Evolutionary conservation across 1,140 invertebrate genomes (phyloP).

Genomic region (Episyrphus balteatus): DNA sequence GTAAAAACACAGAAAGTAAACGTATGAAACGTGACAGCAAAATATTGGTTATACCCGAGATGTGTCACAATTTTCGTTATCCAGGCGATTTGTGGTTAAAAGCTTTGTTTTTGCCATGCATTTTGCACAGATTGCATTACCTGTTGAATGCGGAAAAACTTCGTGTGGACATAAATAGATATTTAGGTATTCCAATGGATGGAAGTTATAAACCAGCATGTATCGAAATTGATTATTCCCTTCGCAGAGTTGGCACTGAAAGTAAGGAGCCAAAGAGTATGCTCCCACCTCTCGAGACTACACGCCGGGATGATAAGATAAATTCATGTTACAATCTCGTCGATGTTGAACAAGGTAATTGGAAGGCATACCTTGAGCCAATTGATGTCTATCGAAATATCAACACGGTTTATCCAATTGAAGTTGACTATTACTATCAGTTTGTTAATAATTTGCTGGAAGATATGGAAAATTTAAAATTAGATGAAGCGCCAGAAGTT

Average conservation of each 20-base stretch:
- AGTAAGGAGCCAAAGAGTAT: too few species aligned
- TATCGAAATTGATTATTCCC: constrained; percentile 21
- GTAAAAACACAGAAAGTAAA: constrained; percentile 4
- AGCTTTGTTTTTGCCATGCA: constrained; percentile 73
- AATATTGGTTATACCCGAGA: constrained; percentile 69
- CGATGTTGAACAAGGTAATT: constrained; percentile 12
- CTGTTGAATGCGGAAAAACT: constrained; percentile 28
- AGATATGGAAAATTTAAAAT: constrained; percentile 12
- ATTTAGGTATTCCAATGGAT: constrained; percentile 11
- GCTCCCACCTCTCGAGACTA: too few species aligned
- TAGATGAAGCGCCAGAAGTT: constrained; percentile 13
- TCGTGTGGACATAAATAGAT: constrained; percentile 17
- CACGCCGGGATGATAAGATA: too few species aligned
- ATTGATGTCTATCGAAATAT: constrained; percentile 49
- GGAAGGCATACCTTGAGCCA: constrained; percentile 50
- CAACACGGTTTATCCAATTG: constrained; percentile 47
- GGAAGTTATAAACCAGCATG: constrained; percentile 14
- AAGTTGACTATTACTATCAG: constrained; percentile 52
- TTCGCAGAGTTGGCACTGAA: constrained; percentile 21
- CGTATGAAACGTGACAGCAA: background rate
- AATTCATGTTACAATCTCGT: too few species aligned
- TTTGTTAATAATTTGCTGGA: constrained; percentile 9
- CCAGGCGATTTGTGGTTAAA: constrained; percentile 84
- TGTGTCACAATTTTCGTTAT: constrained; percentile 76
- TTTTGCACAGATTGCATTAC: constrained; percentile 52